phyloP scores from a whole-genome alignment of 2,888 invertebrate genomes.

The Strigamia crassipes region DNA sequence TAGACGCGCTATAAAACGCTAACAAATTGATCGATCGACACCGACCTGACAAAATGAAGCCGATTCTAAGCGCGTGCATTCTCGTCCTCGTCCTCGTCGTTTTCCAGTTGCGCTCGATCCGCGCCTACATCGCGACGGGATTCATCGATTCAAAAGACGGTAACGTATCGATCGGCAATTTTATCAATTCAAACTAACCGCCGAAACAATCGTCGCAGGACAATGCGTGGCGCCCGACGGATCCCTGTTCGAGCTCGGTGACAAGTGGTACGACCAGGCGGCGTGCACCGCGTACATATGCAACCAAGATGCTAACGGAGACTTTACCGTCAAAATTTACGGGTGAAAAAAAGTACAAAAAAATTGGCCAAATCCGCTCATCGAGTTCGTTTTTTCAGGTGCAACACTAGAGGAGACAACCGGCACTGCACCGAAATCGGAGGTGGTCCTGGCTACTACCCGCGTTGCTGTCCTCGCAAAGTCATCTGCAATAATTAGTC shows the following conservation, averaged over 20 bases:
- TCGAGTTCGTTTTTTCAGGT: neutral
- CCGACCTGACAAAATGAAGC: no score
- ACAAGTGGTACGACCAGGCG: neutral
- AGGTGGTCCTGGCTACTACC: neutral
- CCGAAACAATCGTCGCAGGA: neutral
- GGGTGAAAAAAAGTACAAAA: neutral
- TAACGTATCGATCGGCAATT: no score
- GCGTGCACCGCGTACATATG: slow-evolving; percentile 12
- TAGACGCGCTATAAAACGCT: no score
- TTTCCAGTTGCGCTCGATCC: no score
- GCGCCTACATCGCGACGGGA: no score
- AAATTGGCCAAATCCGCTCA: neutral
- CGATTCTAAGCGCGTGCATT: no score
- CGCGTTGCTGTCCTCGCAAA: neutral
- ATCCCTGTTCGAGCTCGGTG: neutral
- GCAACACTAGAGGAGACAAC: neutral
- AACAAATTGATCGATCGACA: no score
- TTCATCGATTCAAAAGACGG: no score
- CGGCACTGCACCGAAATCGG: neutral
- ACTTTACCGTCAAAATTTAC: neutral
- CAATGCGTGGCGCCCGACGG: neutral
- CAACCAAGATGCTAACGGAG: neutral
- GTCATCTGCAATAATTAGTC: neutral
- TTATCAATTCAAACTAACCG: neutral
- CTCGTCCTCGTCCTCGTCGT: no score